These are phyloP conservation scores for Globicephala melas DNA, from an alignment of 2,113 vertebrate species.

Conservation along the genomic window DNA sequence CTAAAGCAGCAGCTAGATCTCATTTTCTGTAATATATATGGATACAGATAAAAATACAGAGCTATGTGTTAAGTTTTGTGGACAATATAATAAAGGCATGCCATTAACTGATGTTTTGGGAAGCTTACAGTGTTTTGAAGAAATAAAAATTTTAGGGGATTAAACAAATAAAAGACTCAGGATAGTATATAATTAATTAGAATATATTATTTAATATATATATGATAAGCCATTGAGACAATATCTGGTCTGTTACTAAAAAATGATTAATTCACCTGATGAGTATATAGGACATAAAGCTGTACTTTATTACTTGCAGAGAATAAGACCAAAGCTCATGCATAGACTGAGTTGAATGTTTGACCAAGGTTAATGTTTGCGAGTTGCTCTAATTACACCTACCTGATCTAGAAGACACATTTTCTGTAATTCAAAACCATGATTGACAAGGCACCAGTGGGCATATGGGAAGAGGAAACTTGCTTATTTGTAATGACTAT, in stretches of 20 bases:
- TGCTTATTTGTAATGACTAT: not conserved
- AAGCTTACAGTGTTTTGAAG: not conserved
- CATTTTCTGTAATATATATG: not conserved
- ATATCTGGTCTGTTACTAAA: not conserved
- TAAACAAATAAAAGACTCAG: not conserved
- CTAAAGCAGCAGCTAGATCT: not conserved
- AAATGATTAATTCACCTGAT: not conserved
- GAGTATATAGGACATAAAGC: not conserved
- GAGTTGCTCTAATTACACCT: not conserved
- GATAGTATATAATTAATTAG: not conserved
- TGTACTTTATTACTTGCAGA: not conserved
- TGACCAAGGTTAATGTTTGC: not conserved
- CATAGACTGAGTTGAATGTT: not conserved
- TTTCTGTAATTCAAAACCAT: not conserved
- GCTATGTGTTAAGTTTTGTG: not conserved
- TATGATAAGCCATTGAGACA: not conserved
- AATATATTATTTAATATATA: not conserved
- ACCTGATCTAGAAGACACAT: not conserved
- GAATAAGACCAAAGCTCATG: not conserved
- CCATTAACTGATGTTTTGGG: not conserved
- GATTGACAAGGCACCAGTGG: not conserved
- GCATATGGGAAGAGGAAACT: not conserved
- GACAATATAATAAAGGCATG: not conserved
- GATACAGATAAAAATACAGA: not conserved
- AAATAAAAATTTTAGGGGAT: not conserved